Percentiles rank a stretch among this genome's conserved stretches.
Conservation (phyloP, 2,797 vertebrate genomes). For the Mormyrus proboscirostris region DNA sequence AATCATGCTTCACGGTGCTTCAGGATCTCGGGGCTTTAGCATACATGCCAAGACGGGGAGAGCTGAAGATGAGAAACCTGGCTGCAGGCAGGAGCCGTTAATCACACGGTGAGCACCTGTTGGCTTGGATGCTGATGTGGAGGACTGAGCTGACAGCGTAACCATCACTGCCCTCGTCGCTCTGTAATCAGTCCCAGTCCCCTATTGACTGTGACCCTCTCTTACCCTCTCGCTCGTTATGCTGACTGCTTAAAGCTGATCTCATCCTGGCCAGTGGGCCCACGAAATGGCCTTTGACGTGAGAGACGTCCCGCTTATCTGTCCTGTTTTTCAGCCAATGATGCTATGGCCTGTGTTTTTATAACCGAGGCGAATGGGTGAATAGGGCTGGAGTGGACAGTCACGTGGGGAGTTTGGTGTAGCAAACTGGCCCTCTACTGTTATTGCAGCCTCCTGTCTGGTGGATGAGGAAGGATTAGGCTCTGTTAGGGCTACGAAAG, state of each 20-base stretch:
- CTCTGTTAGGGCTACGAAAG: background rate
- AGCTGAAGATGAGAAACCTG: background rate
- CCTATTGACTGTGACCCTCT: background rate
- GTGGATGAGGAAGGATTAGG: background rate
- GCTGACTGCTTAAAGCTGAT: conserved; percentile 30
- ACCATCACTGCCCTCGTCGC: conserved; percentile 13
- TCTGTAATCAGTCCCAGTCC: background rate
- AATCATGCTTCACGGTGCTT: too few relatives aligned
- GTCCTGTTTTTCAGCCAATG: conserved; percentile 10
- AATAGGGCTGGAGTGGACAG: too few relatives aligned
- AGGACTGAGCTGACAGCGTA: conserved; percentile 18
- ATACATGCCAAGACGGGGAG: background rate
- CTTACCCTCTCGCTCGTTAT: conserved; percentile 6
- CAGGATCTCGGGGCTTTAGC: too few relatives aligned
- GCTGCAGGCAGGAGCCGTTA: conserved; percentile 16
- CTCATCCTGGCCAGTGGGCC: conserved; percentile 13
- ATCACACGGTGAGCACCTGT: conserved; percentile 8
- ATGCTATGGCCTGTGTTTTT: background rate
- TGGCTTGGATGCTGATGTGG: conserved; percentile 17
- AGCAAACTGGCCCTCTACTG: background rate
- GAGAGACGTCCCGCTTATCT: conserved; percentile 18
- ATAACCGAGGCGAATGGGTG: background rate
- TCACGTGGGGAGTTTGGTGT: background rate
- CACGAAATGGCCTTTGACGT: conserved; percentile 7
- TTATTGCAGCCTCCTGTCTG: background rate